These are phyloP conservation scores for Heteromormyrus szaboi DNA, from an alignment of 2,797 vertebrate genomes.

Conservation along the genomic window DNA sequence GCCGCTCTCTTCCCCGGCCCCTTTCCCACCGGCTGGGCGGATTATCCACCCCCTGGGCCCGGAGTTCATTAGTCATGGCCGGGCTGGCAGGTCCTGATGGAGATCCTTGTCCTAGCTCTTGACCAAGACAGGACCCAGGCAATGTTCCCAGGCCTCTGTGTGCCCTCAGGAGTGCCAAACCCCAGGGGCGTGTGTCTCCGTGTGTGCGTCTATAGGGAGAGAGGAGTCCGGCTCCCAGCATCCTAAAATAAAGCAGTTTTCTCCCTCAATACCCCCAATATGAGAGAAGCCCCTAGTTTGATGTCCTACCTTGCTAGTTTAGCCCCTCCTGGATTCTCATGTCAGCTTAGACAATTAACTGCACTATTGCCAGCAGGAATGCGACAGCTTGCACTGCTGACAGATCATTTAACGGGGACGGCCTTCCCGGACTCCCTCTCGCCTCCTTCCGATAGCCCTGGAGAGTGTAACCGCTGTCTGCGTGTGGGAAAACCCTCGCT, in stretches of 20 bases:
- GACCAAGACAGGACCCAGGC: constrained; percentile 21
- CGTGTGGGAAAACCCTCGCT: neutral
- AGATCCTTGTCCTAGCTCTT: constrained; percentile 11
- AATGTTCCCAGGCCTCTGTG: neutral
- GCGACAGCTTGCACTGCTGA: neutral
- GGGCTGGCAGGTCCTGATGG: neutral
- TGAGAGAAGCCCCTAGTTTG: neutral
- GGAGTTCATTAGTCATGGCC: constrained; percentile 13
- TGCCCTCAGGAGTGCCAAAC: neutral
- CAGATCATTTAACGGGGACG: too few species aligned
- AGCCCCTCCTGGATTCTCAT: neutral
- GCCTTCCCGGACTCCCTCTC: neutral
- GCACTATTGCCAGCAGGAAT: neutral
- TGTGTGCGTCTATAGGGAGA: neutral
- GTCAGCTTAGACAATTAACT: neutral
- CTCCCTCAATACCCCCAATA: neutral
- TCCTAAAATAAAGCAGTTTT: neutral
- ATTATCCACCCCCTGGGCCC: neutral
- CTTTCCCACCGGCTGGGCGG: constrained; percentile 13
- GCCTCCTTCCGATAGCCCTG: neutral
- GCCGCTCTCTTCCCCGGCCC: neutral
- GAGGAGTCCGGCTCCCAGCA: neutral
- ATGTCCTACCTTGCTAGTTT: neutral
- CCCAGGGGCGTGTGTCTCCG: neutral
- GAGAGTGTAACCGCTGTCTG: neutral